These are phyloP conservation scores for Eristalis pertinax DNA, from an alignment of 2,888 invertebrate species.

Conservation along the genomic window DNA sequence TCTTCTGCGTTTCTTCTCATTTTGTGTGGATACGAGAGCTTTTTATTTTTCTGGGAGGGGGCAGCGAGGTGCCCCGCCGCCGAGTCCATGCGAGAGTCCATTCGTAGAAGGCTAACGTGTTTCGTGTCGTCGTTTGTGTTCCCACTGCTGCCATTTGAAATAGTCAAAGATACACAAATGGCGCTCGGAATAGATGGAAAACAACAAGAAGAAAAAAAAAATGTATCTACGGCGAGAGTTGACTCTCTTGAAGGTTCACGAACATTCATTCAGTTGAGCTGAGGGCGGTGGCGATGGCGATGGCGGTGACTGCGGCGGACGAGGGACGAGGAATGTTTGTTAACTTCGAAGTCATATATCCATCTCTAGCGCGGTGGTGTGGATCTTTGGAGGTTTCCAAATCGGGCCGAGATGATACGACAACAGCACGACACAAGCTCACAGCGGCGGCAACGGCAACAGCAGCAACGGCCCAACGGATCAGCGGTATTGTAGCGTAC, in stretches of 20 bases:
- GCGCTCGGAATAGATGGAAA: constrained; percentile 59
- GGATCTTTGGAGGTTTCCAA: constrained; percentile 70
- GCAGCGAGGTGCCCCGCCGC: constrained; percentile 26
- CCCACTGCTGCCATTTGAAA: constrained; percentile 58
- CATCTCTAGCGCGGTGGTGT: constrained; percentile 28
- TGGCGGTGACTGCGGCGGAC: not conserved
- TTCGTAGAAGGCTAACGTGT: constrained; percentile 69
- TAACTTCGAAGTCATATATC: constrained; percentile 59
- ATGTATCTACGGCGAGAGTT: constrained; percentile 35
- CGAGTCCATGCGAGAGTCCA: constrained; percentile 68
- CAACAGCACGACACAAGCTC: not conserved
- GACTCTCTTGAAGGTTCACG: constrained; percentile 52
- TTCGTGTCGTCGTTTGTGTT: constrained; percentile 31
- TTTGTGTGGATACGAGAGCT: constrained; percentile 66
- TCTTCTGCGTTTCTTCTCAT: constrained; percentile 25
- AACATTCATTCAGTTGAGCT: constrained; percentile 38
- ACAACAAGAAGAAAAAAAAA: not conserved
- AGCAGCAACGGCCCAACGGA: constrained; percentile 14
- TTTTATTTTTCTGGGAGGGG: constrained; percentile 37
- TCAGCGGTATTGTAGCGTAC: constrained; percentile 53
- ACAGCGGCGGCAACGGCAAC: constrained; percentile 13
- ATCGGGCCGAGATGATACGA: constrained; percentile 59
- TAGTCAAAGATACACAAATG: constrained; percentile 56
- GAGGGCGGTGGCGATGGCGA: not conserved
- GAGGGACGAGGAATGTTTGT: constrained; percentile 18